Evolutionary conservation across 2,113 vertebrate species (phyloP), one percentile per base, ranked within the genome.

Genomic region (Romanogobio albipinnatus): DNA sequence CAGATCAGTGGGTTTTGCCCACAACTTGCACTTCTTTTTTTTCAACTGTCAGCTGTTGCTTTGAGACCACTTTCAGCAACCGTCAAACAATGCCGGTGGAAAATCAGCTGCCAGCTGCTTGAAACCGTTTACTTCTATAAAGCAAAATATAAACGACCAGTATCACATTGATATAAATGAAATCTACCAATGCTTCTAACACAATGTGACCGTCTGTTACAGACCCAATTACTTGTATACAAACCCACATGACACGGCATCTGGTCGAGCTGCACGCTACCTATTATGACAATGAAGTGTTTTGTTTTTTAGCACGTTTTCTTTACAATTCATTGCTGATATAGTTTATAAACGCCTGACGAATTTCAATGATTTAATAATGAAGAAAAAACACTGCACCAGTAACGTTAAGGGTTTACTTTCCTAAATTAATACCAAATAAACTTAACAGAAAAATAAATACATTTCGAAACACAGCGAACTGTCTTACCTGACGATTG

Each of bases 11-110:
- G 39, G 66, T n/a, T 62, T n/a, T 39, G 19, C 4, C 56, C 9
- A 2, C 33, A 61, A n/a, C 84, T 81, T 56, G 15, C 73, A 77
- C 73, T 83, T 86, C 29, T 39, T 39, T 59, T n/a, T 78, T 70
- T 64, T 11, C 8, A n/a, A 8, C 11, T 14, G 6, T 39, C 43
- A 17, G n/a, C 11, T 19, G 70, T 80, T 80, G 26, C 17, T 9
- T 61, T 26, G 1, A 68, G 11, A 24, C 5, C 26, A 29, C 29
- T 29, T 29, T 29, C 29, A 51, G 66, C 59, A 29, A 24, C 39
- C 76, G 14, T 15, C 3, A 81, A 49, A 17, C 7, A 22, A 22
- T 22, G 7, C 6, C 17, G 2, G 7, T 22, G 53, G 17, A 8
- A 56, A 56, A 56, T 17, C 43, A 66, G 45, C 45, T 51, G 78